Percentiles rank a stretch among this genome's conserved stretches.
Evolutionary conservation across 2,888 invertebrate species (phyloP).

Genomic region (Orthosia gracilis): DNA sequence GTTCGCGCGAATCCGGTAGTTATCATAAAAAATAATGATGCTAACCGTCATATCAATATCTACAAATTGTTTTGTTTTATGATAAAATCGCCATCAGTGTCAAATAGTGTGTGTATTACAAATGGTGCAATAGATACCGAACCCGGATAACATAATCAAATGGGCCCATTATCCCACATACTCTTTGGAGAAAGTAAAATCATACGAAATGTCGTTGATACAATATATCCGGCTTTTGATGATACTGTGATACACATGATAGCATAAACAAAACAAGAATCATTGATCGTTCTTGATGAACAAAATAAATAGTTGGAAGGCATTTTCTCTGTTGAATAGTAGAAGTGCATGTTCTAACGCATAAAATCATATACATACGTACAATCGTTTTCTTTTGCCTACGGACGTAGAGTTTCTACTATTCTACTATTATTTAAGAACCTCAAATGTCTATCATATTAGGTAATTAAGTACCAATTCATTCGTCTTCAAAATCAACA

Average conservation of each 20-base stretch:
- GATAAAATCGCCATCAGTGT: constrained; percentile 67
- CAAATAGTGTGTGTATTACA: constrained; percentile 64
- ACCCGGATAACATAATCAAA: constrained; percentile 56
- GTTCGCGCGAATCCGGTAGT: constrained; percentile 73
- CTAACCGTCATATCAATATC: constrained; percentile 73
- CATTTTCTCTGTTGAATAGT: background rate
- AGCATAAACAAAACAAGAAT: background rate
- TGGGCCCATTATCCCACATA: constrained; percentile 32
- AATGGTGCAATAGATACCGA: constrained; percentile 56
- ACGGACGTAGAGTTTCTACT: background rate
- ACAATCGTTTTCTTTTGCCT: background rate
- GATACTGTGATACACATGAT: background rate
- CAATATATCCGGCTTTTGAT: constrained; percentile 5
- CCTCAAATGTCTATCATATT: background rate
- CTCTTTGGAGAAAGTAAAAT: constrained; percentile 23
- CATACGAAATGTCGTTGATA: constrained; percentile 30
- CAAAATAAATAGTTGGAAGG: background rate
- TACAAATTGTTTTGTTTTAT: constrained; percentile 73
- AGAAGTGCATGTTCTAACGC: background rate
- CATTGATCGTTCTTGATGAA: too few relatives aligned
- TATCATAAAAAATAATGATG: constrained; percentile 78
- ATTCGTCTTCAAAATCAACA: background rate
- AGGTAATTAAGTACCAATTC: too few relatives aligned
- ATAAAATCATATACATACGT: background rate
- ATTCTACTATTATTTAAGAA: background rate